A percentile compares a stretch with the other conserved stretches of the same genome.
Evolutionary conservation across 1,140 invertebrate genomes (phyloP).

Genomic region (Sitophilus oryzae): DNA sequence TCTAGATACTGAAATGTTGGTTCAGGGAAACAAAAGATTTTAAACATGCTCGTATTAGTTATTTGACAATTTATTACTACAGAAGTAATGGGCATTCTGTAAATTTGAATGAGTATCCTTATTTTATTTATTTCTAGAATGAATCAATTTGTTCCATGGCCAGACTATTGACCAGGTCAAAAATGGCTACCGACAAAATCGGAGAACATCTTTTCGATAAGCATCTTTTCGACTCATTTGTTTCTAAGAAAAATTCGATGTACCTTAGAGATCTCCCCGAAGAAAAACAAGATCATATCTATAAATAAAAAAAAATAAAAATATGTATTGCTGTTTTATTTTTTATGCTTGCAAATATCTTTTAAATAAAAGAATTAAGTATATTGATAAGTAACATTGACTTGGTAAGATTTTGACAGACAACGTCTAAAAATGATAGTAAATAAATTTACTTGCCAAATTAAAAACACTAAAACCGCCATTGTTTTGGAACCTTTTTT

Average conservation of each 20-base stretch:
- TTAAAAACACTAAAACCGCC: too few species aligned
- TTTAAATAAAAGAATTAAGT: too few species aligned
- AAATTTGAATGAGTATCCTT: too few species aligned
- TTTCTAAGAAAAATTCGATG: constrained; percentile 25
- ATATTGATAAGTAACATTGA: too few species aligned
- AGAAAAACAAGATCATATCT: constrained; percentile 3
- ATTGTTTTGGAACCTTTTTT: too few species aligned
- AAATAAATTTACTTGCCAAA: too few species aligned
- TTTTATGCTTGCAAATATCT: not conserved
- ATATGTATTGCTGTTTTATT: not conserved
- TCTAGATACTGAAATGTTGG: too few species aligned
- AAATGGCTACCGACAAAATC: constrained; percentile 22
- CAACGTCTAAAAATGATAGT: too few species aligned
- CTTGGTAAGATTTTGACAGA: too few species aligned
- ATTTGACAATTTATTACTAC: too few species aligned
- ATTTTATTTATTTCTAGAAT: constrained; percentile 24
- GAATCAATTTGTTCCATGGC: constrained; percentile 31
- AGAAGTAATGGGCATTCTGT: not conserved
- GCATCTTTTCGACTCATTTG: constrained; percentile 29
- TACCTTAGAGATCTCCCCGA: constrained; percentile 5
- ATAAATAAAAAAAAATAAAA: constrained; percentile 6
- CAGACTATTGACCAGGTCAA: constrained; percentile 25
- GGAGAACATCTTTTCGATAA: constrained; percentile 36
- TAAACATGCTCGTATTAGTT: not conserved
- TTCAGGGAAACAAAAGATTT: not conserved